A percentile compares a stretch with the other conserved stretches of the same genome.
phyloP scores from a whole-genome alignment of 2,888 invertebrate species.

The Acronicta alni region DNA sequence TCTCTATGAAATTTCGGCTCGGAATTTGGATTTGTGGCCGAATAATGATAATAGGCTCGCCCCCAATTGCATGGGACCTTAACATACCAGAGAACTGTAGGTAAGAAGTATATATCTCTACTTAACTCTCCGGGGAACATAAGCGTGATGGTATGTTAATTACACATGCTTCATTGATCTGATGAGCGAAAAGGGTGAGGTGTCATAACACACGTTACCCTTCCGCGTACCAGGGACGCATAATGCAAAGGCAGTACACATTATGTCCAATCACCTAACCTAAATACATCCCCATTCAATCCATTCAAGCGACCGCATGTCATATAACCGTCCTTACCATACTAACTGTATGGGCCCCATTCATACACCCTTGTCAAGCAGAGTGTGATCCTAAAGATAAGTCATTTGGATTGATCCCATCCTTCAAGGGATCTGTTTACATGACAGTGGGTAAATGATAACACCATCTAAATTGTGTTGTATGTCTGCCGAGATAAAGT shows the following conservation, averaged over 20 bases:
- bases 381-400: slow-evolving; percentile 65
- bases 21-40: too few species aligned
- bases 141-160: too few species aligned
- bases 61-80: too few species aligned
- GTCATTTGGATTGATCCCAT: slow-evolving; percentile 61
- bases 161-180: too few species aligned
- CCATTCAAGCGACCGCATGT: slow-evolving; percentile 29
- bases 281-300: slow-evolving; percentile 39
- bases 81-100: too few species aligned
- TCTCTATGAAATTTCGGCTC: too few species aligned
- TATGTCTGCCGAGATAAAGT: slow-evolving; percentile 2
- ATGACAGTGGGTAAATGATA: slow-evolving; percentile 37
- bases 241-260: slow-evolving; percentile 2
- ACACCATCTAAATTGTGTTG: slow-evolving; percentile 13
- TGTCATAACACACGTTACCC: background rate
- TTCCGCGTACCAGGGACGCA: slow-evolving; percentile 12
- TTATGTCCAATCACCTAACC: slow-evolving; percentile 19
- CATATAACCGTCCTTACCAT: slow-evolving; percentile 17
- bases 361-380: slow-evolving; percentile 71
- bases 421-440: slow-evolving; percentile 58
- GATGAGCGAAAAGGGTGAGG: too few species aligned
- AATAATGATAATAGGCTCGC: too few species aligned
- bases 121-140: too few species aligned
- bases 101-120: too few species aligned
- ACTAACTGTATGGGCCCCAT: slow-evolving; percentile 42